Base-by-base conservation (phyloP, 2,113 vertebrate genomes). In the Myotis brandtii region DNA sequence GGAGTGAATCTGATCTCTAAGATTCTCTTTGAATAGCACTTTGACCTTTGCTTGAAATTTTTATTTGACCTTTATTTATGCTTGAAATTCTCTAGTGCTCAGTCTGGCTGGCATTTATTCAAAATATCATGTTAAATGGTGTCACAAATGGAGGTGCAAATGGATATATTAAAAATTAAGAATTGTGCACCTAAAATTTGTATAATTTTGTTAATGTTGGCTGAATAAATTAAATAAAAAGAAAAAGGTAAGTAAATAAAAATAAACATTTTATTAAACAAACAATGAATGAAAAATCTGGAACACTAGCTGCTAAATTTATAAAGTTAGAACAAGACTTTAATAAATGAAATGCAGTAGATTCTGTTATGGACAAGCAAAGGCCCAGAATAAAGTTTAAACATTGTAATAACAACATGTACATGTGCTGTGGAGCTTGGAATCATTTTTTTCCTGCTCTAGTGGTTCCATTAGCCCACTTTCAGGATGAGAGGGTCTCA, bases 101-200 rank as follows among this genome's bases (percentile, higher is more conserved):
- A 54, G 23, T 91, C 72, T 93, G 54, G 32, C 34, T 83, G 48
- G 30, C 7, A 87, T 93, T 86, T 92, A 64, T 75, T 91, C 64
- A 92, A 96, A 95, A 91, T 27, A 90, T 80, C 40, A 80, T 84
- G 11, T 20, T 69, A 89, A 88, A 85, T 66, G 32, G 11, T 46
- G 23, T 86, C 86, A 83, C 11, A 92, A 84, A 84, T 52, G 37
- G 40, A 95, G 56, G 30, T 54, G n/a, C 0, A 7, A 89, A 82
- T 93, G 62, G 20, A 67, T 85, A 72, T 87, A 94, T 94, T 85
- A 67, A 91, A 95, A 95, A 67, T 92, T 80, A 75, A 66, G 64
- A 66, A 66, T 66, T 17, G 2, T 66, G 64, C 64, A n/a, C 13
- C 64, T 66, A 16, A n/a, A n/a, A n/a, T 14, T 7, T 66, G 64